Conservation (phyloP, 2,888 invertebrate species). For the Phragmatobia fuliginosa region DNA sequence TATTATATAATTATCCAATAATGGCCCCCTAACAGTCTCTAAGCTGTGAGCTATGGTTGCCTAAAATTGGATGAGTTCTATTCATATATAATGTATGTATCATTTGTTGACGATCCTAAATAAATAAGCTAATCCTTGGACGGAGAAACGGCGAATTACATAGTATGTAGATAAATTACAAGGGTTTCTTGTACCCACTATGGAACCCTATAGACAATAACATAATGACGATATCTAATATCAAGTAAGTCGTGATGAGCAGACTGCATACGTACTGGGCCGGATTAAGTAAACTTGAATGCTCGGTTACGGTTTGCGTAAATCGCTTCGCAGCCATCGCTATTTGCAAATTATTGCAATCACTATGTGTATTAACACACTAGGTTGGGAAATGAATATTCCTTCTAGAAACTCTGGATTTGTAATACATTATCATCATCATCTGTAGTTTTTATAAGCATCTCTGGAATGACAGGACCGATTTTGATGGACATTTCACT, state of each 20-base stretch:
- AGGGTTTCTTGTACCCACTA: background rate
- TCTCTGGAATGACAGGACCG: too few species aligned
- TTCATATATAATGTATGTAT: too few species aligned
- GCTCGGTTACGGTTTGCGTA: slow-evolving; percentile 41
- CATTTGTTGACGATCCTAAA: too few species aligned
- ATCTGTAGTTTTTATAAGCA: too few species aligned
- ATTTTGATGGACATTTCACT: too few species aligned
- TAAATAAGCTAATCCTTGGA: background rate
- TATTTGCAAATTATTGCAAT: slow-evolving; percentile 47
- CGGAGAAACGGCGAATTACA: background rate
- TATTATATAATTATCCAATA: too few species aligned
- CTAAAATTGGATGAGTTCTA: too few species aligned
- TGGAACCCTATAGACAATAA: background rate
- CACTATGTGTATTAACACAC: slow-evolving; percentile 39
- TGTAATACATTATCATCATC: background rate
- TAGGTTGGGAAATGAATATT: background rate
- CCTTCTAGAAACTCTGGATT: background rate
- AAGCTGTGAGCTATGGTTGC: too few species aligned
- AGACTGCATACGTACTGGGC: slow-evolving; percentile 37
- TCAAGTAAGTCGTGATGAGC: slow-evolving; percentile 31
- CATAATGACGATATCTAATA: slow-evolving; percentile 4
- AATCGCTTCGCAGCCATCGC: slow-evolving; percentile 14
- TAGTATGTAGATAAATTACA: background rate
- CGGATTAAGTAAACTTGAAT: slow-evolving; percentile 38
- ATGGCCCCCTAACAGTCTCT: too few species aligned